Percentiles rank a stretch among this genome's conserved stretches.
Conservation (phyloP, 1,140 invertebrate genomes). For the Onthophagus taurus region DNA sequence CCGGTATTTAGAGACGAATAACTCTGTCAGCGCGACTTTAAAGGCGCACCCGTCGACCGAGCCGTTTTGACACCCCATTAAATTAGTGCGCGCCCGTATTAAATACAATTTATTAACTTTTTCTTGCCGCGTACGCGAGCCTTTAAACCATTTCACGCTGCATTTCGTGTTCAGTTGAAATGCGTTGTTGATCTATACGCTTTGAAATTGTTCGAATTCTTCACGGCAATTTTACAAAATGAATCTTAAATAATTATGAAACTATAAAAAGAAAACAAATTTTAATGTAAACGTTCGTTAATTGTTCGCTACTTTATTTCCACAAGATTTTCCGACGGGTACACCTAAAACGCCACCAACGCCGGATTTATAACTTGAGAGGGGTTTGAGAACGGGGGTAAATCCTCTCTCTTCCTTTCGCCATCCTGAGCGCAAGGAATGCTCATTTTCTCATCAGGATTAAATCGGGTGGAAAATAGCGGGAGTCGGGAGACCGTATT, state of each 20-base stretch:
- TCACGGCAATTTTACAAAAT: background rate
- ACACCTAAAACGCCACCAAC: no score
- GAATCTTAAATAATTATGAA: no score
- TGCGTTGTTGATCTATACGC: background rate
- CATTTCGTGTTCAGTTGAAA: background rate
- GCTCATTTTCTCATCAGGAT: constrained; percentile 39
- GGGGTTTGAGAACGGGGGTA: no score
- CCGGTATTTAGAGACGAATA: constrained; percentile 14
- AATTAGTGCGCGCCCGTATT: constrained; percentile 12
- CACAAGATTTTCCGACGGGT: no score
- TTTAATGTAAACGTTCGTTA: no score
- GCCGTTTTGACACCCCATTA: constrained; percentile 8
- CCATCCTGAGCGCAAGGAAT: constrained; percentile 33
- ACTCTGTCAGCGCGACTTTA: constrained; percentile 12
- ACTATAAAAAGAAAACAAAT: no score
- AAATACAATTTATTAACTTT: constrained; percentile 11
- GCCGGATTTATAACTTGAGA: constrained; percentile 30
- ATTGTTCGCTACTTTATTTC: no score
- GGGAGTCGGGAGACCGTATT: constrained; percentile 32
- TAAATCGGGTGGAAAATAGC: constrained; percentile 40
- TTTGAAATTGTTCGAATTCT: background rate
- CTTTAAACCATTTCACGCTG: background rate
- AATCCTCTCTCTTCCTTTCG: no score
- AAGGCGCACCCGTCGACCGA: constrained; percentile 6
- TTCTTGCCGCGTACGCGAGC: background rate